phyloP scores from a whole-genome alignment of 2,888 invertebrate genomes.

The Cheilosia scutellata region DNA sequence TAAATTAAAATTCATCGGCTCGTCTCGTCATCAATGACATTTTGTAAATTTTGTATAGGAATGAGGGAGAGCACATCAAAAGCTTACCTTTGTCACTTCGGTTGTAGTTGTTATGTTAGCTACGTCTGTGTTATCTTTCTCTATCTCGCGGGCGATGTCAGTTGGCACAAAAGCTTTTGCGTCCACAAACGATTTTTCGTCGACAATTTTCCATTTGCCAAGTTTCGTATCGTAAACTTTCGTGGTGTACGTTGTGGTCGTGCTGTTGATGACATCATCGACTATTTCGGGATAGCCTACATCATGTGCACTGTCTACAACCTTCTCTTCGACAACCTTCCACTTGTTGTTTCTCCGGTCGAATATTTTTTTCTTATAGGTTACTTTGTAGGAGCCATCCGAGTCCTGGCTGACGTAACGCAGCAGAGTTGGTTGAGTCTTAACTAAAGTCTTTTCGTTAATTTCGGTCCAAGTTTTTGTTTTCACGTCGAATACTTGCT shows the following conservation, averaged over 20 bases:
- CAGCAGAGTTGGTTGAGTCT: slow-evolving; percentile 81
- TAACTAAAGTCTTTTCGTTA: slow-evolving; percentile 80
- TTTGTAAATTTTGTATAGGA: background rate
- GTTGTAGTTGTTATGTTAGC: slow-evolving; percentile 84
- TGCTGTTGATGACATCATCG: slow-evolving; percentile 84
- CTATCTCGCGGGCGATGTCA: slow-evolving; percentile 84
- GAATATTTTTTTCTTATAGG: slow-evolving; percentile 84
- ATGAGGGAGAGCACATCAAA: slow-evolving; percentile 2
- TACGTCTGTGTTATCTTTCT: slow-evolving; percentile 84
- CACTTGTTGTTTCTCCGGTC: slow-evolving; percentile 83
- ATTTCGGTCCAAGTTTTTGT: slow-evolving; percentile 83
- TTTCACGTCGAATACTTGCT: slow-evolving; percentile 83
- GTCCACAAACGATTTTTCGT: slow-evolving; percentile 84
- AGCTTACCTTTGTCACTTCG: slow-evolving; percentile 84
- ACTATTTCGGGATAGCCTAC: slow-evolving; percentile 83
- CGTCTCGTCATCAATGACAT: background rate
- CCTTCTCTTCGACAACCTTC: slow-evolving; percentile 85
- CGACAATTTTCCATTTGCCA: slow-evolving; percentile 84
- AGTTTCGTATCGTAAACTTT: slow-evolving; percentile 84
- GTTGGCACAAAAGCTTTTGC: slow-evolving; percentile 83
- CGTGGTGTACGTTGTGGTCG: slow-evolving; percentile 84
- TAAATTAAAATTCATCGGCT: background rate
- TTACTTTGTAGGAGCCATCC: slow-evolving; percentile 83
- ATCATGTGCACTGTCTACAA: slow-evolving; percentile 84
- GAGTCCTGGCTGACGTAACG: slow-evolving; percentile 83